Conservation (phyloP, 2,113 vertebrate genomes). For the Mola mola region DNA sequence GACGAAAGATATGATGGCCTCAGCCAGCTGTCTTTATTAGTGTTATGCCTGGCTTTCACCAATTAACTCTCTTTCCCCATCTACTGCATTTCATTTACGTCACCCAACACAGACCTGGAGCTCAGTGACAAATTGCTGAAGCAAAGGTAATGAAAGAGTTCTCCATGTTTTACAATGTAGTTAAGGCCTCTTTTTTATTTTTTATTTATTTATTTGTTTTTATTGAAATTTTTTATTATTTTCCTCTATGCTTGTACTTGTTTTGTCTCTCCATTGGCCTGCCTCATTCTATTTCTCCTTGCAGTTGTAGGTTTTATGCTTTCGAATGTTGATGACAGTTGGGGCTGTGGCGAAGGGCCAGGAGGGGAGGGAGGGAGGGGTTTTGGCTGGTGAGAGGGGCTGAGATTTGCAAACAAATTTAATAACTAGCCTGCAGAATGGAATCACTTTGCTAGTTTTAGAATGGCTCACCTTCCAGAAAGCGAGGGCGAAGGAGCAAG, state of each 20-base stretch:
- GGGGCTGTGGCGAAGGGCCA: constrained; percentile 36
- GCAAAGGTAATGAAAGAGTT: constrained; percentile 58
- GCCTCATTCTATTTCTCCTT: constrained; percentile 23
- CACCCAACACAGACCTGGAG: no score
- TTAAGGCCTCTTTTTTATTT: constrained; percentile 45
- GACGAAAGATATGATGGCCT: no score
- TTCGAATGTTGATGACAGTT: constrained; percentile 73
- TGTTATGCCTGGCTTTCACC: no score
- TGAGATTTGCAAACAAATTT: constrained; percentile 82
- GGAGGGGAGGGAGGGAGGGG: constrained; percentile 41
- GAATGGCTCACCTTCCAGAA: constrained; percentile 70
- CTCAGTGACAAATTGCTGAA: no score
- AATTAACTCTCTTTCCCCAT: no score
- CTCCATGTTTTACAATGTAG: constrained; percentile 55
- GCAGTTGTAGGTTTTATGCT: constrained; percentile 50
- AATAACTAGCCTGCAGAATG: constrained; percentile 79
- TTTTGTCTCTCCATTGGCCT: constrained; percentile 38
- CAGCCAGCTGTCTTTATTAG: no score
- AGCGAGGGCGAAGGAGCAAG: constrained; percentile 49
- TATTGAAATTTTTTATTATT: constrained; percentile 58
- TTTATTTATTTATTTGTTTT: no score
- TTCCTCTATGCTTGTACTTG: constrained; percentile 27
- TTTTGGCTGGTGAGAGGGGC: constrained; percentile 39
- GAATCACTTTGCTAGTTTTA: constrained; percentile 72
- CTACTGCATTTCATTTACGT: no score